Base-by-base conservation (phyloP, 2,797 vertebrate species). In the Tauraco hartlaubi region DNA sequence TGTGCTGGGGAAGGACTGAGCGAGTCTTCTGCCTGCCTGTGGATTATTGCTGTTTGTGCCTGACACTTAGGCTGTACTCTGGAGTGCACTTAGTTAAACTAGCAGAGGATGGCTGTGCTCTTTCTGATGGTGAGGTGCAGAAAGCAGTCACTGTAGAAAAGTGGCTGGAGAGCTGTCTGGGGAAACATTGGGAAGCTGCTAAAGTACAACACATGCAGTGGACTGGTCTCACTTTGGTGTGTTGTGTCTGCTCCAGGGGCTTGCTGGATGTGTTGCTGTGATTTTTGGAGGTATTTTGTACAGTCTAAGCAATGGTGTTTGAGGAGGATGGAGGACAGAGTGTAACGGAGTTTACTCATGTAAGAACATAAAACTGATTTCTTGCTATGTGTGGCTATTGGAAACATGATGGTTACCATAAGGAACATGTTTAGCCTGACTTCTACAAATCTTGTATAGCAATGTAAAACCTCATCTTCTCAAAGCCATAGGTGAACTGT, bases 11-110 rank as follows among this genome's bases (percentile, higher is more conserved):
- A 83, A 78, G 62, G 78, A 48, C 75, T 64, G 58, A 49, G 72
- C 78, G 55, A 8, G 1, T 80, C 94, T 85, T 88, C 62, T 41
- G 52, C 62, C 61, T 92, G 92, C 62, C 51, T 91, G 73, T 67
- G 79, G 76, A 73, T 96, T 96, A 88, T 92, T 85, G 25, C 73
- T 66, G 43, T 80, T 80, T 67, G 92, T 85, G 64, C 80, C 76
- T 90, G 49, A 92, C 46, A 28, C 72, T 79, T 54, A 28, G n/a
- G 15, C 44, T 64, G 11, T 69, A 90, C 87, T 94, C 87, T 1
- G 18, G 82, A 19, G 73, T 58, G 31, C 3, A 1, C 28, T 86
- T 91, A 1, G 25, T 86, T 91, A 62, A 0, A 0, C 51, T 90
- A 14, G 75, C 44, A 10, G 76, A 81, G 76, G 55, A 44, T 85